Evolutionary conservation across 2,797 vertebrate species (phyloP).

Genomic region (Fistularia commersonii): DNA sequence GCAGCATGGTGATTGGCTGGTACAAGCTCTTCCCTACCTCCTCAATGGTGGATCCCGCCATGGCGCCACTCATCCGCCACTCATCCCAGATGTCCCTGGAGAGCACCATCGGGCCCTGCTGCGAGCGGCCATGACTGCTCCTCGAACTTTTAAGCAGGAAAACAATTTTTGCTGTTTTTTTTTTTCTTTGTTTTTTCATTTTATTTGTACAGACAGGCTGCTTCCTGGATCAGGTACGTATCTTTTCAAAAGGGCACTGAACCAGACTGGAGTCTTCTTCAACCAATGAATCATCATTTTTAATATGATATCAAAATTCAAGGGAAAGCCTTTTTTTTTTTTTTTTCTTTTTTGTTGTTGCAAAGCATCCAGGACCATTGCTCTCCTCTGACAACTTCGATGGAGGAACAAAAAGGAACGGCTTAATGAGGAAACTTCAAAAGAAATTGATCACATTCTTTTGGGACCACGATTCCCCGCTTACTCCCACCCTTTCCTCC

Average conservation of each 20-base stretch:
- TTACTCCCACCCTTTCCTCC: too few relatives aligned
- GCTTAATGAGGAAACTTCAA: constrained; percentile 50
- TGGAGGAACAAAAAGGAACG: constrained; percentile 15
- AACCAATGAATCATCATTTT: too few relatives aligned
- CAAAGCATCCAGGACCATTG: neutral
- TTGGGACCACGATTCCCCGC: constrained; percentile 21
- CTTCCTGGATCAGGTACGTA: too few relatives aligned
- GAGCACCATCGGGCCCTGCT: constrained; percentile 95
- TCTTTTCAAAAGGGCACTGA: too few relatives aligned
- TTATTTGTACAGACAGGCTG: too few relatives aligned
- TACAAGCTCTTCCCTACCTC: constrained; percentile 99
- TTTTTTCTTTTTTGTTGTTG: constrained; percentile 26
- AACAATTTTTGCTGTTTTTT: too few relatives aligned
- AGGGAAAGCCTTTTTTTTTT: constrained; percentile 23
- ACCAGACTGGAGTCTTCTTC: too few relatives aligned
- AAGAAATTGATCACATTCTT: constrained; percentile 40
- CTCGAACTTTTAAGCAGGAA: too few relatives aligned
- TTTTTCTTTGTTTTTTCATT: too few relatives aligned
- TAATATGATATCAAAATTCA: constrained; percentile 7
- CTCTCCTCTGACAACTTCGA: constrained; percentile 38
- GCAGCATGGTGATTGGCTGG: constrained; percentile 94
- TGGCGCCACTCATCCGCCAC: constrained; percentile 92
- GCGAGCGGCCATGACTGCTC: constrained; percentile 86
- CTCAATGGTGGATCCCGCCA: constrained; percentile 96
- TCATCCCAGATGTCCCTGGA: constrained; percentile 98